These are phyloP conservation scores for Osmoderma eremita DNA, from an alignment of 2,888 invertebrate genomes.

Conservation along the genomic window DNA sequence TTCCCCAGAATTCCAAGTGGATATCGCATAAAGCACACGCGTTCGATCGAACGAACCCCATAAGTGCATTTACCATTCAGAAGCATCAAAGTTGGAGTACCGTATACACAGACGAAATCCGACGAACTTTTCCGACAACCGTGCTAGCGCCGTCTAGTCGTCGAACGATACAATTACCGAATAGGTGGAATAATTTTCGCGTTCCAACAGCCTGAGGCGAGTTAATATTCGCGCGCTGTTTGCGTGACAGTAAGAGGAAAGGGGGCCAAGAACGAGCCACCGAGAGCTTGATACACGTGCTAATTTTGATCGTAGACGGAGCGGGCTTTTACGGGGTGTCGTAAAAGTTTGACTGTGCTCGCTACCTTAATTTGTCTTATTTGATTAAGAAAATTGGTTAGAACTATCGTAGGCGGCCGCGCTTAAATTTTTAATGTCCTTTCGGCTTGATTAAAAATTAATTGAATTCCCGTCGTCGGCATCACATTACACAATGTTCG, in stretches of 20 bases:
- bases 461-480: too few species aligned
- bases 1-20: too few species aligned
- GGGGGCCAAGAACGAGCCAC: conserved; percentile 1
- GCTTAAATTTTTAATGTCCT: conserved; percentile 22
- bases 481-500: too few species aligned
- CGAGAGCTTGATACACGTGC: conserved; percentile 1
- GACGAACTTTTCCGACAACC: too few species aligned
- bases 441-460: too few species aligned
- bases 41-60: too few species aligned
- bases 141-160: too few species aligned
- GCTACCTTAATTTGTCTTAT: conserved; percentile 39
- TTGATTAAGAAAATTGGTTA: conserved; percentile 38
- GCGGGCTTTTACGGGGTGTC: conserved; percentile 20
- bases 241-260: background rate
- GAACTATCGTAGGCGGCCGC: conserved; percentile 8
- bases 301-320: conserved; percentile 33
- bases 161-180: conserved; percentile 7
- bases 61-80: too few species aligned
- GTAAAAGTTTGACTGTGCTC: conserved; percentile 34
- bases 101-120: too few species aligned
- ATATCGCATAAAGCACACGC: too few species aligned
- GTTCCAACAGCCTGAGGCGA: background rate
- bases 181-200: conserved; percentile 22
- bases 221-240: background rate
- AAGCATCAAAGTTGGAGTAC: too few species aligned